These are phyloP conservation scores for Xestia xanthographa DNA, from an alignment of 2,888 invertebrate genomes.

Conservation along the genomic window DNA sequence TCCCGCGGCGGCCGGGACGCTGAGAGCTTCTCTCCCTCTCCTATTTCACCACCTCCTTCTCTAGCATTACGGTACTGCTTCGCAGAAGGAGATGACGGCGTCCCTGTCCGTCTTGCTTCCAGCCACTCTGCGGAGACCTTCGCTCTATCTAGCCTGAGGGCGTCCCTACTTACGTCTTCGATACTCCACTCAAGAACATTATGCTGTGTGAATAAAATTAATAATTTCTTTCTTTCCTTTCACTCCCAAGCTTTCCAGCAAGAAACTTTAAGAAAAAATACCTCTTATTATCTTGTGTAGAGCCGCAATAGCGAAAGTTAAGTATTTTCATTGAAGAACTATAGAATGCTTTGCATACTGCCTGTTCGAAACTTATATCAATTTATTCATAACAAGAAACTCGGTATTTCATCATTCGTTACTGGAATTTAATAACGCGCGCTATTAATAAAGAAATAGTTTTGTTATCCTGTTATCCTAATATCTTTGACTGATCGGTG, in stretches of 20 bases:
- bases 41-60: no score
- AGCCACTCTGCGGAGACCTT: not conserved
- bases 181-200: not conserved
- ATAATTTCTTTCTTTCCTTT: not conserved
- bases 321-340: not conserved
- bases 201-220: not conserved
- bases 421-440: constrained; percentile 42
- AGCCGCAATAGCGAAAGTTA: not conserved
- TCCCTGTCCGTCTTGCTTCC: no score
- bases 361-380: constrained; percentile 14
- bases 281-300: not conserved
- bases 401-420: constrained; percentile 34
- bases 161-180: not conserved
- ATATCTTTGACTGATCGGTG: constrained; percentile 22
- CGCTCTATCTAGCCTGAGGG: not conserved
- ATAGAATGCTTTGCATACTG: not conserved
- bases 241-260: not conserved
- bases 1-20: no score
- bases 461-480: constrained; percentile 16
- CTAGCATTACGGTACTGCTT: no score
- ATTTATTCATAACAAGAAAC: constrained; percentile 13
- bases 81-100: no score
- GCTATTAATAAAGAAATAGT: constrained; percentile 46
- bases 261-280: not conserved
- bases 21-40: no score